Evolutionary conservation across 1,140 invertebrate species (phyloP).

Genomic region (Drosophila pseudoananassae): DNA sequence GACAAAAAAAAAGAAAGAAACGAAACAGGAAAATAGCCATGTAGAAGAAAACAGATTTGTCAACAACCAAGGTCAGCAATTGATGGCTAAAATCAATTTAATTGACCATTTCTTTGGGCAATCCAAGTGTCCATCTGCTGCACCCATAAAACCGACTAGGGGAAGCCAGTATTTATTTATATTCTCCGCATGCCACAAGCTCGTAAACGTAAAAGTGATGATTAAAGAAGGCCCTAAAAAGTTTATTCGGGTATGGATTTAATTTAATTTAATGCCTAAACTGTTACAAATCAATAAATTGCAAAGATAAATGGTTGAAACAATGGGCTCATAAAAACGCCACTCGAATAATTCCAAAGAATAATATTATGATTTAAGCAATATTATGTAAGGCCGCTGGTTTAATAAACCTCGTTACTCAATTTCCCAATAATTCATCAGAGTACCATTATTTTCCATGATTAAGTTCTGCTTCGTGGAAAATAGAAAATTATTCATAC

Average conservation of each 20-base stretch:
- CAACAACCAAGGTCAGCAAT: constrained; percentile 53
- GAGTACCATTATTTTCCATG: constrained; percentile 11
- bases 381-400: no score
- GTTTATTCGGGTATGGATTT: constrained; percentile 6
- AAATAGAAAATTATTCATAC: constrained; percentile 24
- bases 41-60: constrained; percentile 47
- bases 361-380: background rate
- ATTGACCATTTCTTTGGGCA: constrained; percentile 46
- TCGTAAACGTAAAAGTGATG: constrained; percentile 43
- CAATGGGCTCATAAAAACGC: no score
- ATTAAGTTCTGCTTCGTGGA: constrained; percentile 7
- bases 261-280: constrained; percentile 10
- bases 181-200: constrained; percentile 42
- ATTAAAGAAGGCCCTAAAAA: constrained; percentile 29
- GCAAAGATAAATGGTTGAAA: no score
- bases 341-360: no score
- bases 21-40: constrained; percentile 1
- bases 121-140: constrained; percentile 45
- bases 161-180: constrained; percentile 38
- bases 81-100: constrained; percentile 50
- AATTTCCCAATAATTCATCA: constrained; percentile 20
- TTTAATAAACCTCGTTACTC: background rate
- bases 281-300: background rate
- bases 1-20: constrained; percentile 1
- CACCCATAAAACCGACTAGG: constrained; percentile 45